Percentiles rank a stretch among this genome's conserved stretches.
Evolutionary conservation across 2,797 vertebrate species (phyloP).

Genomic region (Semotilus atromaculatus): DNA sequence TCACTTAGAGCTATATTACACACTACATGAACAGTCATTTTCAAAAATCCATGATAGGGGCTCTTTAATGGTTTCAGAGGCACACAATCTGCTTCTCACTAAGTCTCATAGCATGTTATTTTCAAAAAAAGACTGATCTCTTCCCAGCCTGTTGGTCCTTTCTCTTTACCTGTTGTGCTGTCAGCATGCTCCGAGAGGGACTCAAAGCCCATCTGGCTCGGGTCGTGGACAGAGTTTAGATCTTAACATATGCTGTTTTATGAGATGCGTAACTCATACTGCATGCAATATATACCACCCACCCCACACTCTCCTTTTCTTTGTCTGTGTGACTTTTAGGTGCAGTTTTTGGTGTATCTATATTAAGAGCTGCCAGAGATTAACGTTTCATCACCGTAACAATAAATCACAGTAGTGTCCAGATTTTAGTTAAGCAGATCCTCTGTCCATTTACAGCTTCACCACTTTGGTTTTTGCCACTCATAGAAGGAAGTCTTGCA

Average conservation of each 20-base stretch:
- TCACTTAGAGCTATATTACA: no score
- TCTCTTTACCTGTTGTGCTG: conserved; percentile 38
- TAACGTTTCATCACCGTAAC: conserved; percentile 21
- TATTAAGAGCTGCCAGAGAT: conserved; percentile 21
- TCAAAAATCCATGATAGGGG: no score
- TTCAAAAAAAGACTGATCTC: conserved; percentile 22
- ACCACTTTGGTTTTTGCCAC: conserved; percentile 17
- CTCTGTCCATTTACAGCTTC: conserved; percentile 13
- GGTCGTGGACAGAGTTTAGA: conserved; percentile 31
- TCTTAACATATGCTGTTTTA: conserved; percentile 20
- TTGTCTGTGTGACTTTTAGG: not conserved
- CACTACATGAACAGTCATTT: no score
- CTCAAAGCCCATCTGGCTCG: not conserved
- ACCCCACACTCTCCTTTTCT: conserved; percentile 4
- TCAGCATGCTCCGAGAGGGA: not conserved
- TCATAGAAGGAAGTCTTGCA: conserved; percentile 34
- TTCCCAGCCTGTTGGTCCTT: conserved; percentile 21
- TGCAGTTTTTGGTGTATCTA: conserved; percentile 5
- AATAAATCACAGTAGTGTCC: conserved; percentile 44
- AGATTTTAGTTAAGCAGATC: conserved; percentile 25
- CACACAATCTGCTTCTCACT: no score
- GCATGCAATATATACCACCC: not conserved
- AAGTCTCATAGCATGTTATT: not conserved
- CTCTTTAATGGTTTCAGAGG: no score
- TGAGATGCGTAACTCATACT: not conserved